Conservation (phyloP, 1,140 invertebrate genomes). For the Drosophila fuyamai region DNA sequence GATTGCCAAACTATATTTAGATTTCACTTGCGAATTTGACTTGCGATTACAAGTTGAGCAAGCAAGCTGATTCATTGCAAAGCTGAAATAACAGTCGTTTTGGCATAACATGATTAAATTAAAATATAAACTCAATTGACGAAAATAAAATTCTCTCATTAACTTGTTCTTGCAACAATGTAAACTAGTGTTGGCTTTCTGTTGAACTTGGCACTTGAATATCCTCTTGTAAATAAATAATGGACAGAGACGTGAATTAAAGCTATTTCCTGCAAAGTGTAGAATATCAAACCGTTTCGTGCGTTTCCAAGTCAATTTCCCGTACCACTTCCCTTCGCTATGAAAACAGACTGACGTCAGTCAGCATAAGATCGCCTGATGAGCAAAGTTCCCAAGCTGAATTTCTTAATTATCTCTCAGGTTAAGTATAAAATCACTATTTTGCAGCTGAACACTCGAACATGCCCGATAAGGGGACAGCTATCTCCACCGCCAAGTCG, state of each 20-base stretch:
- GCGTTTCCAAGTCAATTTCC: conserved; percentile 33
- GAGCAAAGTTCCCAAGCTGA: conserved; percentile 46
- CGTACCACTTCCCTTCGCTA: background rate
- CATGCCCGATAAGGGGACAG: conserved; percentile 12
- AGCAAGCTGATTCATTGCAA: background rate
- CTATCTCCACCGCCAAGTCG: conserved; percentile 4
- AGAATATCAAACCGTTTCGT: conserved; percentile 8
- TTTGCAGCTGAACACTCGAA: conserved; percentile 10
- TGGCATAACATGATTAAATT: background rate
- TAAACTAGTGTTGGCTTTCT: background rate
- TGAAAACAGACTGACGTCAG: conserved; percentile 40
- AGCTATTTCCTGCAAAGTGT: background rate
- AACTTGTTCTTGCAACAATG: too few species aligned
- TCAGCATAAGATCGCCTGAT: conserved; percentile 54
- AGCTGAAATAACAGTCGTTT: background rate
- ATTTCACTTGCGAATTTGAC: background rate
- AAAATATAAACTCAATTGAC: background rate
- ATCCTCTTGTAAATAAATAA: conserved; percentile 7
- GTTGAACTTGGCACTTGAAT: background rate
- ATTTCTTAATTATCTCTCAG: conserved; percentile 22
- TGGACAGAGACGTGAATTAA: background rate
- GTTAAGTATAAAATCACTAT: conserved; percentile 29
- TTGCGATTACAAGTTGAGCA: background rate
- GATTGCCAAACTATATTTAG: background rate
- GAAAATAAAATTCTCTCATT: background rate